These are phyloP conservation scores for Orthosia gothica DNA, from an alignment of 2,888 invertebrate species.

Conservation along the genomic window DNA sequence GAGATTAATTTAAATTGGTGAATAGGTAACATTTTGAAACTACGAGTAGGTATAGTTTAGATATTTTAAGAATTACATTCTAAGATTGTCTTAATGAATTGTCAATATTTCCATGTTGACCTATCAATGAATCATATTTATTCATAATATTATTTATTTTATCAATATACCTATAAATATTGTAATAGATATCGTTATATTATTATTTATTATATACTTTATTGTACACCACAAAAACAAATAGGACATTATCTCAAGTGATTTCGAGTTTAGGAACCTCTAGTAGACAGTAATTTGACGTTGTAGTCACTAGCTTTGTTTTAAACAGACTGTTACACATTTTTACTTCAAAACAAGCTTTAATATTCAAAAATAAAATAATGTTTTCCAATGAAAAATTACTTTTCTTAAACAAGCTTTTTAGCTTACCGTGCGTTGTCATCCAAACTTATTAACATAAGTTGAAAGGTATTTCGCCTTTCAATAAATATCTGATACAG, in stretches of 20 bases:
- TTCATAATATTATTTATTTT: too few relatives aligned
- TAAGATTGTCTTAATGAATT: too few relatives aligned
- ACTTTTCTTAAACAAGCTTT: too few relatives aligned
- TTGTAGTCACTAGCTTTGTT: background rate
- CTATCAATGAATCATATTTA: background rate
- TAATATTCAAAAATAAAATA: too few relatives aligned
- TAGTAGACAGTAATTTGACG: background rate
- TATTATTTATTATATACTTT: too few relatives aligned
- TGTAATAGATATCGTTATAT: too few relatives aligned
- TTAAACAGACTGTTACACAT: background rate
- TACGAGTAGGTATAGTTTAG: background rate
- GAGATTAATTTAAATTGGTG: background rate
- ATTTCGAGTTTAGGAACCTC: background rate
- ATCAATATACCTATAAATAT: too few relatives aligned
- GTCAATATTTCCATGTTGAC: too few relatives aligned
- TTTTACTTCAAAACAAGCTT: constrained; percentile 2
- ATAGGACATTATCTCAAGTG: background rate
- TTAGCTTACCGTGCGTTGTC: too few relatives aligned
- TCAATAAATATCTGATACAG: background rate
- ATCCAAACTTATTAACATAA: background rate
- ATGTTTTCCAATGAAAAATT: too few relatives aligned
- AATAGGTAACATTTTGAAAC: background rate
- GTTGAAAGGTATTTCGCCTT: background rate
- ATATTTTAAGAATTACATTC: too few relatives aligned
- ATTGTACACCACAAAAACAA: too few relatives aligned